These are phyloP conservation scores for Engystomops pustulosus DNA, from an alignment of 2,113 vertebrate species.

Conservation along the genomic window DNA sequence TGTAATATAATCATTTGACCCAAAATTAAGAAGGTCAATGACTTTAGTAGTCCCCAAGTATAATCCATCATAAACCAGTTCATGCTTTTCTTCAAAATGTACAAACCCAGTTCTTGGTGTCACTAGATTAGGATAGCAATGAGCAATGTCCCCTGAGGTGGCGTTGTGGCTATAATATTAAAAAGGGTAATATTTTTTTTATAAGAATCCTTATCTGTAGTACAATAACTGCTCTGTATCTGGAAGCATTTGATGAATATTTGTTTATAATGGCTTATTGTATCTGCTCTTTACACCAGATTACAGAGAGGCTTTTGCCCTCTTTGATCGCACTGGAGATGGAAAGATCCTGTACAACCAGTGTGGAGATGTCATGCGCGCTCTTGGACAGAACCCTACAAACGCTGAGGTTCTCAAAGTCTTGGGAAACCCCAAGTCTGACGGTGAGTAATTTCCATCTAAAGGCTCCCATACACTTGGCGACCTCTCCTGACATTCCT, in stretches of 20 bases:
- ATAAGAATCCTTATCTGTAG: no score
- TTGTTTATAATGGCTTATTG: background rate
- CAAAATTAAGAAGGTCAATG: no score
- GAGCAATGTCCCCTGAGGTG: no score
- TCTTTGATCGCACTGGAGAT: conserved; percentile 90
- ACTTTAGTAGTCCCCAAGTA: no score
- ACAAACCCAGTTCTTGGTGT: no score
- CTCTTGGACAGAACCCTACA: conserved; percentile 91
- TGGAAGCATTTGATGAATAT: background rate
- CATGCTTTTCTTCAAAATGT: no score
- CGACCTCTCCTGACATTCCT: no score
- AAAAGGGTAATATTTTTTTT: no score
- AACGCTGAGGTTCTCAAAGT: conserved; percentile 92
- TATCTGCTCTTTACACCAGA: conserved; percentile 69
- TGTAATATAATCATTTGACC: no score
- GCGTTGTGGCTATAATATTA: fast-evolving
- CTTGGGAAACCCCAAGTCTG: conserved; percentile 89
- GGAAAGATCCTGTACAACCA: conserved; percentile 90
- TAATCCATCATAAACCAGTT: no score
- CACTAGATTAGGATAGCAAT: no score
- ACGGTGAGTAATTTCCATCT: conserved; percentile 76
- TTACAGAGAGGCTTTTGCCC: conserved; percentile 89
- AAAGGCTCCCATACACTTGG: no score
- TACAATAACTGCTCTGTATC: background rate
- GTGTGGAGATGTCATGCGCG: conserved; percentile 89